phyloP scores from a whole-genome alignment of 2,888 invertebrate species.

The Sarcophaga carnaria region DNA sequence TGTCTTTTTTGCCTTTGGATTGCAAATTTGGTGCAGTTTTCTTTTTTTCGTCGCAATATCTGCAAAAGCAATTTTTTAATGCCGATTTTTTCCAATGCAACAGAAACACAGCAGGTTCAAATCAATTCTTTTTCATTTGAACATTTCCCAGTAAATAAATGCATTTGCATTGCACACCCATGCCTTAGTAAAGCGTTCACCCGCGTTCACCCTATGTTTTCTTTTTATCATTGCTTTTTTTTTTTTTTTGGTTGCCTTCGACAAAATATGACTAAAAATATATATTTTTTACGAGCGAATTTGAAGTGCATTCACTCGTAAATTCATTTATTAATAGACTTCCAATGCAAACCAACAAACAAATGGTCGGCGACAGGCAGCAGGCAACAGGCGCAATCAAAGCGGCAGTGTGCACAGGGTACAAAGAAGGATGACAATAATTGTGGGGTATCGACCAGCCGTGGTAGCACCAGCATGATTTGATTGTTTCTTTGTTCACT shows the following conservation, averaged over 20 bases:
- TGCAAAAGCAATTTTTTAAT: conserved; percentile 11
- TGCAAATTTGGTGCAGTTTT: conserved; percentile 51
- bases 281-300: conserved; percentile 65
- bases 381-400: background rate
- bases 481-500: conserved; percentile 41
- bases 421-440: background rate
- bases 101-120: conserved; percentile 47
- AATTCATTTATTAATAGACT: conserved; percentile 79
- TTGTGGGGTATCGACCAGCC: background rate
- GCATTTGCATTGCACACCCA: conserved; percentile 66
- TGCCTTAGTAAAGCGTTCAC: background rate
- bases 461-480: background rate
- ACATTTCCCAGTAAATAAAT: conserved; percentile 69
- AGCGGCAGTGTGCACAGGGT: background rate
- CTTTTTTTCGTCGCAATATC: background rate
- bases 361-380: conserved; percentile 13
- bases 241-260: no score
- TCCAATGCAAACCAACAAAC: conserved; percentile 25
- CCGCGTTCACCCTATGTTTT: background rate
- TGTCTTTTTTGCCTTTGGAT: conserved; percentile 43
- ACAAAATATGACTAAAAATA: conserved; percentile 64
- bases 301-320: conserved; percentile 77
- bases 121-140: conserved; percentile 70
- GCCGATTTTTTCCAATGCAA: conserved; percentile 46
- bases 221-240: no score